phyloP scores from a whole-genome alignment of 1,140 invertebrate genomes.

The Akabosia matsudoensis region DNA sequence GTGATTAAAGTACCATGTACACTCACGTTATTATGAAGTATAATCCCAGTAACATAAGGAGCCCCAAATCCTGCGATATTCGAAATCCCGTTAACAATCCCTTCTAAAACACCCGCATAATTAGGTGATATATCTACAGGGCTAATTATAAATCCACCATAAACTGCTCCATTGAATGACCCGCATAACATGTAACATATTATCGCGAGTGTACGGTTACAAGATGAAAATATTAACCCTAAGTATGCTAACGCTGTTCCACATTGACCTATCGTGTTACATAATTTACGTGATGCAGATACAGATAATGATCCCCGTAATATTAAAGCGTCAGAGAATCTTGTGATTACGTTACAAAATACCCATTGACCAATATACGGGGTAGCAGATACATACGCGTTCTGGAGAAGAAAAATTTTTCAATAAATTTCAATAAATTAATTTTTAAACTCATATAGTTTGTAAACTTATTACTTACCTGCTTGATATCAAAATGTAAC shows the following conservation, averaged over 20 bases:
- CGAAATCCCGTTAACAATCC: slow-evolving; percentile 58
- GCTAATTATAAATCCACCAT: slow-evolving; percentile 32
- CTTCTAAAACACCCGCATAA: slow-evolving; percentile 52
- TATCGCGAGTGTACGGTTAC: slow-evolving; percentile 29
- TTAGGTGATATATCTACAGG: slow-evolving; percentile 33
- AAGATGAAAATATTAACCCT: slow-evolving; percentile 43
- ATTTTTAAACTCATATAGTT: no score
- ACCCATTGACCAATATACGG: not conserved
- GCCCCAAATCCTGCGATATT: slow-evolving; percentile 58
- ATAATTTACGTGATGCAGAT: slow-evolving; percentile 32
- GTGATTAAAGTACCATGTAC: not conserved
- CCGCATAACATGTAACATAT: slow-evolving; percentile 25
- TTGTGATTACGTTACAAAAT: slow-evolving; percentile 5
- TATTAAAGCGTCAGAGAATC: not conserved
- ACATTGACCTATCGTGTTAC: slow-evolving; percentile 42
- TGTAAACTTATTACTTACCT: no score
- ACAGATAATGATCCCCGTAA: not conserved
- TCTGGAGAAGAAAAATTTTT: no score
- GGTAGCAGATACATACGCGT: not conserved
- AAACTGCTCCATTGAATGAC: slow-evolving; percentile 30
- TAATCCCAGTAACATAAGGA: slow-evolving; percentile 47
- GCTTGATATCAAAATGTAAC: slow-evolving; percentile 77
- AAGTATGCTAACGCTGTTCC: slow-evolving; percentile 42
- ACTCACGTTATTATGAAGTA: slow-evolving; percentile 36
- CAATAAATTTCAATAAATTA: no score